phyloP scores from a whole-genome alignment of 1,140 invertebrate genomes.

The Ceratosolen fusciceps region DNA sequence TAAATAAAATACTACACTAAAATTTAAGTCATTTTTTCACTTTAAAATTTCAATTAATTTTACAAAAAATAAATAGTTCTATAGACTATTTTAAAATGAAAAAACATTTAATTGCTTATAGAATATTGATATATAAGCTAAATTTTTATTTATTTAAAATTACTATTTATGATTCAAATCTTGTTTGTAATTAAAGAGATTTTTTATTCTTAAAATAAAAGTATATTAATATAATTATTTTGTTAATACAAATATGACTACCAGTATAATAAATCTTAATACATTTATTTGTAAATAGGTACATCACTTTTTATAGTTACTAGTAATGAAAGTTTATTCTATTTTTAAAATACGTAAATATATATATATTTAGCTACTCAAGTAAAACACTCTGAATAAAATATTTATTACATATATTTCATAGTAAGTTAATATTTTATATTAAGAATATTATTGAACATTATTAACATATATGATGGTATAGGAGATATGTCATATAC shows the following conservation, averaged over 20 bases:
- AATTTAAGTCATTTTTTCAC: too few relatives aligned
- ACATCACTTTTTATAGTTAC: neutral
- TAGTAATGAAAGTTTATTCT: neutral
- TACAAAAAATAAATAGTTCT: neutral
- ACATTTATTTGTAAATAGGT: neutral
- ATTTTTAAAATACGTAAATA: neutral
- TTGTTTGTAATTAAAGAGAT: constrained; percentile 14
- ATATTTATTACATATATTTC: constrained; percentile 4
- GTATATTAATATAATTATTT: neutral
- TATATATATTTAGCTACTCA: too few relatives aligned
- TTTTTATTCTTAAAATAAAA: neutral
- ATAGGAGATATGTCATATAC: too few relatives aligned
- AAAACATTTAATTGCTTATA: constrained; percentile 30
- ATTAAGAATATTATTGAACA: neutral
- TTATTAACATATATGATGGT: neutral
- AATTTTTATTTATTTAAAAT: constrained; percentile 31
- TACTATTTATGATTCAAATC: constrained; percentile 1
- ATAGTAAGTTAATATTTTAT: neutral
- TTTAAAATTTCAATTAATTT: neutral
- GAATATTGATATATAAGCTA: constrained; percentile 23
- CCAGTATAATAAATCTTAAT: constrained; percentile 12
- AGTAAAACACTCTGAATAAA: constrained; percentile 32
- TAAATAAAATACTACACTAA: too few relatives aligned
- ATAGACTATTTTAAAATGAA: neutral
- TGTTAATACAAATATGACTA: neutral